Evolutionary conservation across 2,888 invertebrate species (phyloP).

Genomic region (Sussaba pulchella): DNA sequence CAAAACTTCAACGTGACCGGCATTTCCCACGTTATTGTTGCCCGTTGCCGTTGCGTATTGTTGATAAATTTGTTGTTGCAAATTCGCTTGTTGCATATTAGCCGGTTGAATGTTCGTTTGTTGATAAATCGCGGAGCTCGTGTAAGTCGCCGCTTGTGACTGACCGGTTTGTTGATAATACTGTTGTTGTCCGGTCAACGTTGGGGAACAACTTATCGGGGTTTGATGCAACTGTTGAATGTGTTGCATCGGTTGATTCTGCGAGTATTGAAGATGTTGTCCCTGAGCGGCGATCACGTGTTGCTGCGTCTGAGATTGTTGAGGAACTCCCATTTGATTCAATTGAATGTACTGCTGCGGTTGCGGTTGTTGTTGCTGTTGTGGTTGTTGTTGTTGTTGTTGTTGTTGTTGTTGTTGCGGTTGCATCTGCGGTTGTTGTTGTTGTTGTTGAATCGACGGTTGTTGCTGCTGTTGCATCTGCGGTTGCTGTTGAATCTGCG

Average conservation of each 20-base stretch:
- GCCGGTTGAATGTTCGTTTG: slow-evolving; percentile 58
- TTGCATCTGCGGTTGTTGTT: slow-evolving; percentile 66
- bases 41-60: slow-evolving; percentile 44
- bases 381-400: slow-evolving; percentile 66
- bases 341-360: slow-evolving; percentile 71
- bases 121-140: slow-evolving; percentile 56
- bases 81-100: slow-evolving; percentile 43
- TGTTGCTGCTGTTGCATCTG: slow-evolving; percentile 68
- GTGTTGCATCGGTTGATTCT: slow-evolving; percentile 78
- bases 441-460: slow-evolving; percentile 70
- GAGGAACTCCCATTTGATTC: slow-evolving; percentile 61
- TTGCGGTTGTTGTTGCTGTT: slow-evolving; percentile 60
- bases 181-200: slow-evolving; percentile 69
- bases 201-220: slow-evolving; percentile 73
- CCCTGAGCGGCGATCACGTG: slow-evolving; percentile 69
- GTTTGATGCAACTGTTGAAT: slow-evolving; percentile 81
- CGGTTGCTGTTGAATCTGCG: slow-evolving; percentile 67
- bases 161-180: slow-evolving; percentile 66
- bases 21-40: slow-evolving; percentile 13
- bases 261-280: slow-evolving; percentile 70
- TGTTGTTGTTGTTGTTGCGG: slow-evolving; percentile 63
- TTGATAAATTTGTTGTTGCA: slow-evolving; percentile 66
- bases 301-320: slow-evolving; percentile 71
- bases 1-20: slow-evolving; percentile 50
- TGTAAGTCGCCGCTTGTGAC: slow-evolving; percentile 43